A percentile compares a stretch with the other conserved stretches of the same genome.
Evolutionary conservation across 2,888 invertebrate genomes (phyloP).

Genomic region (Petrolisthes cinctipes): DNA sequence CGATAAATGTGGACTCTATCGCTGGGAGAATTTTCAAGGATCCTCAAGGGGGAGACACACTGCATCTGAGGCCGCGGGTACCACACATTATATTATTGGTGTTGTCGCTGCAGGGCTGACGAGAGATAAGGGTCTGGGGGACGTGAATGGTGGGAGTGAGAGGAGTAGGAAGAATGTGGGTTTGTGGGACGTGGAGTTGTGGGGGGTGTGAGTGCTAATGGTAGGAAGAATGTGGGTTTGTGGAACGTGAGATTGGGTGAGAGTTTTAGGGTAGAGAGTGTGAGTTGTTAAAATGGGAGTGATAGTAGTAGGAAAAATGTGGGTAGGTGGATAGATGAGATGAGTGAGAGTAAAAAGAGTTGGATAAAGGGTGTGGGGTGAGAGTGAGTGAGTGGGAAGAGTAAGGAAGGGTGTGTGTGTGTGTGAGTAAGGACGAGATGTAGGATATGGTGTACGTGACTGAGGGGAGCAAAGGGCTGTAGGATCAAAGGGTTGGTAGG

Average conservation of each 20-base stretch:
- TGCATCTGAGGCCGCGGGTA: too few relatives aligned
- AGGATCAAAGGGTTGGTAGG: background rate
- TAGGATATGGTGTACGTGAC: background rate
- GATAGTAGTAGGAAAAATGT: background rate
- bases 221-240: background rate
- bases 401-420: background rate
- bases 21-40: too few relatives aligned
- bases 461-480: background rate
- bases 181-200: background rate
- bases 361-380: background rate
- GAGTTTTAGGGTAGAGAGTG: background rate
- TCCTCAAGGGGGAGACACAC: too few relatives aligned
- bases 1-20: too few relatives aligned
- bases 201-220: background rate
- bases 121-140: too few relatives aligned
- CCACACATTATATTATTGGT: too few relatives aligned
- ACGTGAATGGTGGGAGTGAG: background rate
- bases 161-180: background rate
- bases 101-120: too few relatives aligned
- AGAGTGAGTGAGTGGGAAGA: background rate
- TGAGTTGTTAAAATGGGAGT: background rate
- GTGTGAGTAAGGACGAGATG: background rate
- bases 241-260: background rate
- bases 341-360: background rate
- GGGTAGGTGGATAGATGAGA: background rate